Percentiles rank a stretch among this genome's conserved stretches.
Evolutionary conservation across 2,797 vertebrate genomes (phyloP).

Genomic region (Amblyopsis hoosieri): DNA sequence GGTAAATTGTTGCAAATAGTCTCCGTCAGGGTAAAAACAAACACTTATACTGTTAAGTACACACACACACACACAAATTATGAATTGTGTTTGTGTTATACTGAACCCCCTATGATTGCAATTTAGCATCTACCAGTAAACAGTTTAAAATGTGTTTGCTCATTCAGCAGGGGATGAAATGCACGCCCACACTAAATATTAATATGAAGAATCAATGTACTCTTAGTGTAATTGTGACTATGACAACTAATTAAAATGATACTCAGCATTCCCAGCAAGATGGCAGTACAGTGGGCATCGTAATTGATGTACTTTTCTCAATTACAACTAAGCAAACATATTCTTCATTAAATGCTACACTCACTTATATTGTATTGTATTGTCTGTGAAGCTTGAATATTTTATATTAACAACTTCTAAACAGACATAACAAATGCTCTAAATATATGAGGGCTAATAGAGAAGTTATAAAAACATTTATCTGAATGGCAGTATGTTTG

Average conservation of each 20-base stretch:
- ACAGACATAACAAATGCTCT: neutral
- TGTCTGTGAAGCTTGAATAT: too few species aligned
- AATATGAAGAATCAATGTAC: slow-evolving; percentile 18
- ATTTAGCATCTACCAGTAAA: too few species aligned
- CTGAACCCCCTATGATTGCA: neutral
- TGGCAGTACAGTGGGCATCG: slow-evolving; percentile 9
- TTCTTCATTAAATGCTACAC: neutral
- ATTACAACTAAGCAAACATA: slow-evolving; percentile 3
- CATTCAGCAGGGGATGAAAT: slow-evolving; percentile 16
- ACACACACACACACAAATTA: neutral
- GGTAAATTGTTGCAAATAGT: too few species aligned
- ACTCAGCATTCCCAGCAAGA: slow-evolving; percentile 12
- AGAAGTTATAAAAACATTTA: neutral
- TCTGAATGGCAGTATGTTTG: neutral
- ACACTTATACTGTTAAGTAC: neutral
- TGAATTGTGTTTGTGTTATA: neutral
- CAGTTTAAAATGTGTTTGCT: slow-evolving; percentile 1
- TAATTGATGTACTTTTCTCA: neutral
- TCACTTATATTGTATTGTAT: too few species aligned
- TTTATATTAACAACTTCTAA: neutral
- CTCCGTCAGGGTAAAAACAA: too few species aligned
- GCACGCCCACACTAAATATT: slow-evolving; percentile 14
- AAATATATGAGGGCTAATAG: neutral
- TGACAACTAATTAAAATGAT: slow-evolving; percentile 25
- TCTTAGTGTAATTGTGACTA: slow-evolving; percentile 19